Evolutionary conservation across 1,140 invertebrate genomes (phyloP).

Genomic region (Diorhabda elongata): DNA sequence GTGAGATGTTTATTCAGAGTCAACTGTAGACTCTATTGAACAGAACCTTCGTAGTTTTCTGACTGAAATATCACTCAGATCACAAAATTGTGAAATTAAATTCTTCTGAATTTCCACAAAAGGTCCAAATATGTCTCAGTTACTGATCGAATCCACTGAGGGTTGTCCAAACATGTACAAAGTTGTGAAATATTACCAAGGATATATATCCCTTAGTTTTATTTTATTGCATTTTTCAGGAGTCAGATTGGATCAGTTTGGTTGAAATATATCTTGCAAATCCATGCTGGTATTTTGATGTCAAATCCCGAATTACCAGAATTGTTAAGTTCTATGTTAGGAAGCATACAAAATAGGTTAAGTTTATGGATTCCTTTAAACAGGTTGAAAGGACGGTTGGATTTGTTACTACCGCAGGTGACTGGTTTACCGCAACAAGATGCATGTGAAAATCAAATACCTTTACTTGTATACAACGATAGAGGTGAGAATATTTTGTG

Average conservation of each 20-base stretch:
- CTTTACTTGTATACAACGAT: slow-evolving; percentile 57
- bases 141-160: neutral
- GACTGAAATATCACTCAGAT: no score
- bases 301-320: slow-evolving; percentile 54
- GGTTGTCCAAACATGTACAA: neutral
- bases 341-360: slow-evolving; percentile 57
- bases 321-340: slow-evolving; percentile 56
- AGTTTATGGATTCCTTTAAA: slow-evolving; percentile 52
- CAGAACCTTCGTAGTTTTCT: no score
- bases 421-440: slow-evolving; percentile 37
- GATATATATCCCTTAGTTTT: neutral
- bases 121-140: no score
- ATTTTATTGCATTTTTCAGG: slow-evolving; percentile 45
- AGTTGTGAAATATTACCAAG: no score
- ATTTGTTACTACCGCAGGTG: slow-evolving; percentile 56
- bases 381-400: slow-evolving; percentile 56
- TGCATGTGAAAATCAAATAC: slow-evolving; percentile 48
- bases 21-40: no score
- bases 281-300: slow-evolving; percentile 60
- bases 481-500: slow-evolving; percentile 45
- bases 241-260: slow-evolving; percentile 58
- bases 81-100: no score
- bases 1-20: no score
- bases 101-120: no score
- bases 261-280: slow-evolving; percentile 56